Base-by-base conservation (phyloP, 2,888 invertebrate species). In the Yponomeuta plumbellus region DNA sequence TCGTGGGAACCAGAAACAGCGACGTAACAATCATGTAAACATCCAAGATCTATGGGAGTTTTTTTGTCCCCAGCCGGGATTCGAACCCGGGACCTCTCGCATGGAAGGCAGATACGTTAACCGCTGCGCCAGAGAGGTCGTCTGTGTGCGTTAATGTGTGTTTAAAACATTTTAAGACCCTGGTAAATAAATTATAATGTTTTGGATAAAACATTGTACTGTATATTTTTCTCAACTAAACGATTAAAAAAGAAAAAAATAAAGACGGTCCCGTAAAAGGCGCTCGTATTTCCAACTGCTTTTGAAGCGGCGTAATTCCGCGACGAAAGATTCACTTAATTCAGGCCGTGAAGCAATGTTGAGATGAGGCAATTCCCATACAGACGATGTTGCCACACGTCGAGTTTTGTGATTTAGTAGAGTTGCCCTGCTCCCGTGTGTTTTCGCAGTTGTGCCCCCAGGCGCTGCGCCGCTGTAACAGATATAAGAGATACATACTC, bases 361-460 rank as follows among this genome's bases (percentile, higher is more conserved):
- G 68, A 71, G 71, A 63, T 63, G 70, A 69, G 68, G 73, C 79
- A 77, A 77, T 76, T 71, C 71, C 69, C 67, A 71, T 68, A 72
- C 71, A 69, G 71, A 70, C 71, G 73, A 67, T 73, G 74, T 72
- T 71, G 76, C 75, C 63, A 62, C 73, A 74, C 74, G 77, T 76
- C 75, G 71, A 72, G 70, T 75, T 74, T 73, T 73, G 75, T 78
- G 80, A 80, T 81, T 79, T 78, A 80, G 74, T 72, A 72, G 64
- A 68, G 67, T 66, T 66, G 66, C 64, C 66, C 65, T 65, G 61
- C 68, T 71, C 71, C 64, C 69, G 70, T 17, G 64, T 23, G 44
- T 64, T 56, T 34, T 56, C 64, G 23, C 64, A 56, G 64, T 64
- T 52, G 64, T 56, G 64, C 64, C 64, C 17, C 17, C n/a, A 44